Evolutionary conservation across 2,797 vertebrate genomes (phyloP).

Genomic region (Glossophaga mutica): DNA sequence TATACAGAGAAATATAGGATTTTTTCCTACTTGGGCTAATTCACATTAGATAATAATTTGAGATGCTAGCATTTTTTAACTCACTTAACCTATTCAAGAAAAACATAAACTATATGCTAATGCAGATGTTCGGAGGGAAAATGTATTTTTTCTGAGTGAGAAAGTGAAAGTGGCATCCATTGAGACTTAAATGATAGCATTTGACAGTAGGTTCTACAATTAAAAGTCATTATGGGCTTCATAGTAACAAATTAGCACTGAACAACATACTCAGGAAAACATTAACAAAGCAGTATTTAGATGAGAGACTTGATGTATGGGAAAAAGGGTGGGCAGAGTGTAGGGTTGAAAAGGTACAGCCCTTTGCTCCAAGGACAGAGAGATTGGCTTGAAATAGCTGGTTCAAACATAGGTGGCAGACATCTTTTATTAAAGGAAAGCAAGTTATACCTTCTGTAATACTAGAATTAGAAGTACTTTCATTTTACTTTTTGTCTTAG

Average conservation of each 20-base stretch:
- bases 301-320: slow-evolving; percentile 54
- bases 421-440: background rate
- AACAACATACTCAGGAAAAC: slow-evolving; percentile 71
- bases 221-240: slow-evolving; percentile 77
- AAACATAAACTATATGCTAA: slow-evolving; percentile 66
- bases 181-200: slow-evolving; percentile 78
- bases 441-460: background rate
- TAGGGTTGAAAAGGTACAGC: background rate
- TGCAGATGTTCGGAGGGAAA: slow-evolving; percentile 57
- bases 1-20: background rate
- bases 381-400: background rate
- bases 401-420: background rate
- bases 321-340: background rate
- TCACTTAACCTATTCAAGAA: slow-evolving; percentile 12
- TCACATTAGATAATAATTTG: slow-evolving; percentile 58
- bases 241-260: slow-evolving; percentile 76
- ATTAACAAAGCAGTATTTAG: slow-evolving; percentile 74
- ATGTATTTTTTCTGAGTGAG: slow-evolving; percentile 65
- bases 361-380: background rate
- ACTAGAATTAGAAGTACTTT: background rate
- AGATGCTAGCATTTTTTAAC: slow-evolving; percentile 59
- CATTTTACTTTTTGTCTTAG: background rate
- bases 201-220: slow-evolving; percentile 76
- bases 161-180: slow-evolving; percentile 67
- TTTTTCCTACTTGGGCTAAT: background rate